phyloP scores from a whole-genome alignment of 2,113 vertebrate genomes.

The Dasyprocta punctata region DNA sequence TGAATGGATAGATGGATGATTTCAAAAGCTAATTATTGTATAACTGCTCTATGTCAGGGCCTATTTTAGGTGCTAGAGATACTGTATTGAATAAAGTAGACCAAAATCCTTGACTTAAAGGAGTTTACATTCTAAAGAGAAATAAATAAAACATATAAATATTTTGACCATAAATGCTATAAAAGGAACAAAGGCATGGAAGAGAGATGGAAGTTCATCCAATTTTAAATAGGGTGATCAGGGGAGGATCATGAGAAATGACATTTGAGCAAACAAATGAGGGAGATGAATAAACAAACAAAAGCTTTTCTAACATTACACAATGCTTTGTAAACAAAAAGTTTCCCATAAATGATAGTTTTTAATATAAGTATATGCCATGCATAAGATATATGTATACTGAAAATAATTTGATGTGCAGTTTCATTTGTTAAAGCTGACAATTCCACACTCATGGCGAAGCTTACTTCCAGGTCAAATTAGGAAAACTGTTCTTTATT shows the following conservation, averaged over 20 bases:
- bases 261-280: not conserved
- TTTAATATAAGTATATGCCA: not conserved
- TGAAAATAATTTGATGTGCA: not conserved
- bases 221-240: not conserved
- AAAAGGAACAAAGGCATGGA: not conserved
- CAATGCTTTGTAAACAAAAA: not conserved
- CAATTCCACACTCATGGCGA: not conserved
- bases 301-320: not conserved
- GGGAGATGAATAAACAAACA: not conserved
- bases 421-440: slow-evolving; percentile 34
- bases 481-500: slow-evolving; percentile 12
- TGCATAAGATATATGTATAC: not conserved
- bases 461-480: slow-evolving; percentile 19
- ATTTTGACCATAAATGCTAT: not conserved
- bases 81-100: not conserved
- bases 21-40: not conserved
- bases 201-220: not conserved
- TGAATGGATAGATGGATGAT: not conserved
- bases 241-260: not conserved
- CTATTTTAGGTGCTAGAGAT: not conserved
- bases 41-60: not conserved
- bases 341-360: not conserved
- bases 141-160: slow-evolving; percentile 44
- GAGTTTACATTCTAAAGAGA: not conserved
- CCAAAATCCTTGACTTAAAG: not conserved